Conservation (phyloP, 2,888 invertebrate genomes). For the Hypomecis punctinalis region DNA sequence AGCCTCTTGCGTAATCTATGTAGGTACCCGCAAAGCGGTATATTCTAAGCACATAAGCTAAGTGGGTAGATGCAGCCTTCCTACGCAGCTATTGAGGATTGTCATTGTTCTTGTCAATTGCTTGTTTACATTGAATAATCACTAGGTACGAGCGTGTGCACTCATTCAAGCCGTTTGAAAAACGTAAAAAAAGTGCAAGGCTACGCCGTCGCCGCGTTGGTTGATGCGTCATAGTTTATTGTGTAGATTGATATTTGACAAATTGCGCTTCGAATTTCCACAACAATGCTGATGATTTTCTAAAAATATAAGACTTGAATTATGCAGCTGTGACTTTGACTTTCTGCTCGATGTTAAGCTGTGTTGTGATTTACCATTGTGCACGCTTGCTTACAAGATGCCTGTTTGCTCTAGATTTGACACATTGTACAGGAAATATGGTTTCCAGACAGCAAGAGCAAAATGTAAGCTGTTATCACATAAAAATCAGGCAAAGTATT, state of each 20-base stretch:
- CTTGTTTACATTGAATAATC: conserved; percentile 70
- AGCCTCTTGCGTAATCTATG: conserved; percentile 63
- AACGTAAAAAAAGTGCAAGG: conserved; percentile 69
- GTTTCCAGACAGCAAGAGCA: too few relatives aligned
- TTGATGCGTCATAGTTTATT: conserved; percentile 44
- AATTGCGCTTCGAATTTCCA: neutral
- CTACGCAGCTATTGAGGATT: conserved; percentile 59
- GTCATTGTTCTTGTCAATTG: conserved; percentile 73
- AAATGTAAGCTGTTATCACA: too few relatives aligned
- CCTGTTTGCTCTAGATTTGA: too few relatives aligned
- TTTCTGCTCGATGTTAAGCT: too few relatives aligned
- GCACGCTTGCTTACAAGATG: too few relatives aligned
- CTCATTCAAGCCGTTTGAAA: conserved; percentile 62
- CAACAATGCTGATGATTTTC: neutral
- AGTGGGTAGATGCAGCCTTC: conserved; percentile 47
- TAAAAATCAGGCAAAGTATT: too few relatives aligned
- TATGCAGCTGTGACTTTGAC: too few relatives aligned
- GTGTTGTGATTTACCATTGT: too few relatives aligned
- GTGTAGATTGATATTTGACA: conserved; percentile 17
- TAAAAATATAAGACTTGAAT: neutral
- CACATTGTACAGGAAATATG: too few relatives aligned
- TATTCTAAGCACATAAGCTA: conserved; percentile 36
- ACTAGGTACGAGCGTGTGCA: conserved; percentile 52
- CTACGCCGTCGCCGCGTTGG: conserved; percentile 42
- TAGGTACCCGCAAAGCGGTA: conserved; percentile 51